A percentile compares a stretch with the other conserved stretches of the same genome.
phyloP scores from a whole-genome alignment of 35 echinoderm and acorn worm species.

The Strongylocentrotus purpuratus region DNA sequence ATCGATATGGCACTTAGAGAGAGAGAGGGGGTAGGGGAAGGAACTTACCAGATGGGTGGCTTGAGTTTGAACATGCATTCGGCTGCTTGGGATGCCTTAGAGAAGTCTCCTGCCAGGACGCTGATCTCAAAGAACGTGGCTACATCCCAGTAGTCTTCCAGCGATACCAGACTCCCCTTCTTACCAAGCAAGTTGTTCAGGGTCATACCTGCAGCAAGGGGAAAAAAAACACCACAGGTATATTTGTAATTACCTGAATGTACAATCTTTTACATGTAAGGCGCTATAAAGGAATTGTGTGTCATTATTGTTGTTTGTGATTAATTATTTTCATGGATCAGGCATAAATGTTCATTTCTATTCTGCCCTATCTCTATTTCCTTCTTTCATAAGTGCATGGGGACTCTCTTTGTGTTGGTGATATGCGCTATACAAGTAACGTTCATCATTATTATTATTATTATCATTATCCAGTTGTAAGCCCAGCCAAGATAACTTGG shows the following conservation, averaged over 20 bases:
- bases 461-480: neutral
- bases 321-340: no score
- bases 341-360: no score
- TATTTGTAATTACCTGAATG: neutral
- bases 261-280: no score
- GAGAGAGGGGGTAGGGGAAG: no score
- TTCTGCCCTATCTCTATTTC: no score
- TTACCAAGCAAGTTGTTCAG: slow-evolving; percentile 93
- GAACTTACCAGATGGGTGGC: slow-evolving; percentile 89
- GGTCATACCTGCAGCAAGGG: slow-evolving; percentile 70
- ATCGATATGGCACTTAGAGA: no score
- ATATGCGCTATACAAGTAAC: no score
- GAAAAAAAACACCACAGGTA: neutral
- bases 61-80: slow-evolving; percentile 99
- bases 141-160: slow-evolving; percentile 98
- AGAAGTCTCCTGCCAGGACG: slow-evolving; percentile 88
- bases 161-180: slow-evolving; percentile 86
- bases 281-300: no score
- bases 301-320: no score
- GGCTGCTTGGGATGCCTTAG: slow-evolving; percentile 88
- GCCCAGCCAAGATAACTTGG: neutral
- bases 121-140: slow-evolving; percentile 99
- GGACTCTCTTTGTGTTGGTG: no score
- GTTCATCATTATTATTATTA: no score
- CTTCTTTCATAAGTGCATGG: no score